Percentiles rank a stretch among this genome's conserved stretches.
Conservation (phyloP, 2,888 invertebrate species). For the Lasioglossum pauxillum region DNA sequence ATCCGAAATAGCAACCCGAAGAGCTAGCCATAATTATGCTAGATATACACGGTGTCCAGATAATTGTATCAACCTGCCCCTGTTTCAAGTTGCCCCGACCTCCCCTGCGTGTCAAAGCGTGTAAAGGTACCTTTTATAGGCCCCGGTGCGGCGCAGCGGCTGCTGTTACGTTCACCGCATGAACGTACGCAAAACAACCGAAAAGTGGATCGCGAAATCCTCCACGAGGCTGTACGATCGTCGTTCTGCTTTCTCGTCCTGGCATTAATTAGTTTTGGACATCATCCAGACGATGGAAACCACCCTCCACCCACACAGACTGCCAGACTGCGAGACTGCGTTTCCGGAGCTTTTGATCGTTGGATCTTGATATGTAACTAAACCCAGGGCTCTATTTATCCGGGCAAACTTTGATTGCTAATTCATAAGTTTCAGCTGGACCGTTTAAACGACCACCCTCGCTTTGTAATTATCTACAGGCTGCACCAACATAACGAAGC, state of each 20-base stretch:
- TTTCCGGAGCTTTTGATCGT: neutral
- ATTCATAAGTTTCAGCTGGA: neutral
- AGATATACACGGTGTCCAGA: too few relatives aligned
- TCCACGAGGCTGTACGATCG: neutral
- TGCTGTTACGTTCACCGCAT: slow-evolving; percentile 11
- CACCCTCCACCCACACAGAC: neutral
- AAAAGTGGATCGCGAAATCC: slow-evolving; percentile 36
- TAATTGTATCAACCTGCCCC: too few relatives aligned
- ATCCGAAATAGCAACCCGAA: too few relatives aligned
- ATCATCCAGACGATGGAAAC: neutral
- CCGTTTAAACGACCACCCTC: neutral
- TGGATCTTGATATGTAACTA: neutral
- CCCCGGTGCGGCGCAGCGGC: slow-evolving; percentile 5
- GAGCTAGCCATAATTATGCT: too few relatives aligned
- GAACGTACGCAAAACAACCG: neutral
- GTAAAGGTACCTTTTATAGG: slow-evolving; percentile 58
- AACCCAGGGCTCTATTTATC: neutral
- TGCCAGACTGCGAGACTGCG: neutral
- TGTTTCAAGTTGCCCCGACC: too few relatives aligned
- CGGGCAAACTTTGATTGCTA: neutral
- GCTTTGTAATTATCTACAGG: neutral
- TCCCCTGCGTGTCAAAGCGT: slow-evolving; percentile 41
- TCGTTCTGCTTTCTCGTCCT: neutral
- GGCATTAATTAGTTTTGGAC: neutral
- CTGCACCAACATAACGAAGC: neutral